Base-by-base conservation (phyloP, 2,113 vertebrate genomes). In the human (Homo sapiens) region DNA sequence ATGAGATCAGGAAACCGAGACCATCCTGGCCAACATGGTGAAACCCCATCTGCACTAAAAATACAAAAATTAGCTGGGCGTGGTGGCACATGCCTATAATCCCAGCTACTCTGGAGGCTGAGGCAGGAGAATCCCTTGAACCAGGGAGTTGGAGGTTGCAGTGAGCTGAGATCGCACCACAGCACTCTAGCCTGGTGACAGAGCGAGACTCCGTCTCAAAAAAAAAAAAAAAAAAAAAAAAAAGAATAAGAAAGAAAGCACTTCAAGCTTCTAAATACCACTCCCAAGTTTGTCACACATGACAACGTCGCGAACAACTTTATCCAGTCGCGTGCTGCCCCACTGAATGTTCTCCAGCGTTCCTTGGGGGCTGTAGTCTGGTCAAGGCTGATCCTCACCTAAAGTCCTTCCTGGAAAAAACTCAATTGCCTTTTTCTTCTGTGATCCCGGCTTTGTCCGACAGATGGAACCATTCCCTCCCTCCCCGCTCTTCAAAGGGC, bases 381-480 rank as follows among this genome's bases (percentile, higher is more conserved):
- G 22, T 59, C 16, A 73, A 45, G 14, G 30, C 35, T 22, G 20
- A 61, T 64, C 27, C 25, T 40, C 17, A 92, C 30, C 50, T 32
- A 22, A 43, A 64, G 13, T n/a, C 61, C n/a, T 75, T 90, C 40
- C 16, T 3, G 32, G 55, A 64, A 94, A 75, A 57, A 76, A 85
- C 8, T 25, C 16, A 1, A 4, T 8, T 14, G 61, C 14, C 18
- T 88, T 59, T 40, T 61, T 17, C 81, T 93, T 10, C 38, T 97
- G 92, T 52, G 55, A 80, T 95, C 11, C 30, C 23, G 22, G 30
- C 7, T 92, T 43, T 70, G 20, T 70, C 73, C 95, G 1, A 84
- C 55, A 97, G 96, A 87, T 94, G 92, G 97, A 52, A 92, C 43
- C 48, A 50, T 93, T 87, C 38, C 57, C 48, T 81, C 43, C 43